A percentile compares a stretch with the other conserved stretches of the same genome.
Conservation (phyloP, 2,797 vertebrate species). For the Adrianichthys oophorus region DNA sequence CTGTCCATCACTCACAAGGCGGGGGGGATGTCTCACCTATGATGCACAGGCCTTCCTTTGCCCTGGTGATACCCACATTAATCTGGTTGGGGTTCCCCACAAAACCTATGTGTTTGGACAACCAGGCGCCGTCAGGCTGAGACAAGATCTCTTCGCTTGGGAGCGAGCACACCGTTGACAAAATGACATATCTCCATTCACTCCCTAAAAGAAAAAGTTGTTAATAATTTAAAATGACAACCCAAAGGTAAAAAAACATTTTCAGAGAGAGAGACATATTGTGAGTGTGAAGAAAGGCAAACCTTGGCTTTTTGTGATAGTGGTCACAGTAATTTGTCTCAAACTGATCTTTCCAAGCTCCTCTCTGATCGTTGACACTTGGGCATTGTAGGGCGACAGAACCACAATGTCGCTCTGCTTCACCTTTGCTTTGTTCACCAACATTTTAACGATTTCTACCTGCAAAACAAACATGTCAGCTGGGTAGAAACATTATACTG, state of each 20-base stretch:
- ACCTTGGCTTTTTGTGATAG: conserved; percentile 94
- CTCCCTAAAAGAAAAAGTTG: conserved; percentile 76
- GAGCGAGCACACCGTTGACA: conserved; percentile 84
- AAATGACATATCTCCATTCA: conserved; percentile 87
- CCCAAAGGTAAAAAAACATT: no score
- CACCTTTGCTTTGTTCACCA: conserved; percentile 71
- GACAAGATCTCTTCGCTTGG: conserved; percentile 58
- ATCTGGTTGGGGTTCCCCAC: conserved; percentile 83
- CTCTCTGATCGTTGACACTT: conserved; percentile 80
- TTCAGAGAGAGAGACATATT: no score
- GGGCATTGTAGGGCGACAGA: conserved; percentile 88
- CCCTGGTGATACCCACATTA: conserved; percentile 87
- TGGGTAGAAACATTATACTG: no score
- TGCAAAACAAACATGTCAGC: conserved; percentile 44
- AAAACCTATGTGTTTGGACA: conserved; percentile 83
- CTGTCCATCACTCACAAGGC: fast-evolving
- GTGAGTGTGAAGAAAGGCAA: background rate
- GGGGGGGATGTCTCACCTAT: conserved; percentile 73
- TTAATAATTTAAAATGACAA: background rate
- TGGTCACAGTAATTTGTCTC: conserved; percentile 72
- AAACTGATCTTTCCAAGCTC: conserved; percentile 53
- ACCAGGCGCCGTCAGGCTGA: conserved; percentile 76
- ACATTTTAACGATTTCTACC: conserved; percentile 75
- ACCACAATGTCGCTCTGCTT: conserved; percentile 74
- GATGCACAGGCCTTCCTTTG: conserved; percentile 88